Evolutionary conservation across 2,113 vertebrate species (phyloP), one percentile per base, ranked within the genome.

Genomic region (pig (Sus scrofa)): DNA sequence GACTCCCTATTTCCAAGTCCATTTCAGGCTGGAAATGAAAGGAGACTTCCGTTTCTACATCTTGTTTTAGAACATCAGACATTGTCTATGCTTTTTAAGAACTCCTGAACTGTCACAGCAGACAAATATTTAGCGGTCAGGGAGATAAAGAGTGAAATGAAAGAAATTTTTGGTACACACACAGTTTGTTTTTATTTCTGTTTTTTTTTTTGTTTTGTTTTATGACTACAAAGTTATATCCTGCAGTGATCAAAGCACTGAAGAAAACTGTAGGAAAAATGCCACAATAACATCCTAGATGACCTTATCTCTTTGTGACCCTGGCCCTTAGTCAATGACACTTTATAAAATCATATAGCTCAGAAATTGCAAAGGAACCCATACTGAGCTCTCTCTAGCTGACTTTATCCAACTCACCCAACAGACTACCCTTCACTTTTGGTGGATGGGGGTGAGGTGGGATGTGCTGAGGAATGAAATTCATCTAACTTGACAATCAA

Each of bases 201-300:
- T n/a, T n/a, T n/a, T n/a, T n/a, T n/a, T n/a, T n/a, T n/a, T n/a
- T n/a, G n/a, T n/a, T n/a, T 65, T 78, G 2, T 88, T 93, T 84
- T 78, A 6, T 6, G 26, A 74, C 60, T 79, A n/a, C 78, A 94
- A 96, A 86, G 18, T 62, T 58, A 39, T 0, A 83, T 70, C 30
- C 18, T 74, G 27, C 30, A 22, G 18, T 68, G 32, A 94, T 90
- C 26, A 91, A 89, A 93, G 37, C 62, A 52, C 8, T 65, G 9
- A 2, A 83, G 54, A 62, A 91, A 93, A 94, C 22, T 85, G 4
- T 37, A 67, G 39, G 16, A 91, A 63, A 95, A 92, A 73, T 50
- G 58, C 1, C 54, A 68, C 5, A 77, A 13, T 70, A 65, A 79
- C 71, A 34, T 67, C 1, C 11, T 60, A 65, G 3, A 12, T 26